A percentile compares a stretch with the other conserved stretches of the same genome.
phyloP scores from a whole-genome alignment of 2,888 invertebrate genomes.

The Actias luna region DNA sequence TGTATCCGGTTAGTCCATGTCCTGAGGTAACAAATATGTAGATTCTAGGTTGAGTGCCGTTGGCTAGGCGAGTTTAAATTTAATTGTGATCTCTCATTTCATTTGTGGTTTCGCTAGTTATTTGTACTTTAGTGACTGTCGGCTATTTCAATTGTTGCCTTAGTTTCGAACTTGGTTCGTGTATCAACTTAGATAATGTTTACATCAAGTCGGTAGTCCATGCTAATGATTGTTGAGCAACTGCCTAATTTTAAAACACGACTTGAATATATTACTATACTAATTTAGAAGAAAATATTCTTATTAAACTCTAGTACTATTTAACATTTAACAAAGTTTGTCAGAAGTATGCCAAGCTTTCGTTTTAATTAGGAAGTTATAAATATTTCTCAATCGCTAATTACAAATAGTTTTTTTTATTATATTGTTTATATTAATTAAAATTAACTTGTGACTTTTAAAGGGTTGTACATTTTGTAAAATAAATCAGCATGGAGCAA shows the following conservation, averaged over 20 bases:
- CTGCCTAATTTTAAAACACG: constrained; percentile 54
- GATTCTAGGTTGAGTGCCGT: constrained; percentile 23
- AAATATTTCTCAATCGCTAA: neutral
- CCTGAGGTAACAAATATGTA: constrained; percentile 45
- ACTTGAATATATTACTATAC: neutral
- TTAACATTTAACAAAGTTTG: neutral
- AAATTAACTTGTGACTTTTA: neutral
- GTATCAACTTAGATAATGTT: constrained; percentile 57
- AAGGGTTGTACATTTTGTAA: neutral
- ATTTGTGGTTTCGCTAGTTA: neutral
- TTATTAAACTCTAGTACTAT: neutral
- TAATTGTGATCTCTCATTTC: neutral
- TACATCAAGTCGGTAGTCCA: constrained; percentile 43
- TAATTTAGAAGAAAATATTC: neutral
- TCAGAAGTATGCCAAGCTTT: neutral
- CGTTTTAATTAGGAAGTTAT: neutral
- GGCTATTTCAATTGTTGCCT: constrained; percentile 37
- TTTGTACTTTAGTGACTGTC: constrained; percentile 28
- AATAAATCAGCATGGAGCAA: neutral
- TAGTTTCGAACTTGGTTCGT: constrained; percentile 41
- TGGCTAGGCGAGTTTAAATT: constrained; percentile 16
- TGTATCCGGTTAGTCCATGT: constrained; percentile 63
- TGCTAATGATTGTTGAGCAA: constrained; percentile 42
- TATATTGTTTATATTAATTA: neutral
- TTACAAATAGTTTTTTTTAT: neutral